A percentile compares a stretch with the other conserved stretches of the same genome.
phyloP scores from a whole-genome alignment of 2,797 vertebrate species.

The Hoplostethus mediterraneus region DNA sequence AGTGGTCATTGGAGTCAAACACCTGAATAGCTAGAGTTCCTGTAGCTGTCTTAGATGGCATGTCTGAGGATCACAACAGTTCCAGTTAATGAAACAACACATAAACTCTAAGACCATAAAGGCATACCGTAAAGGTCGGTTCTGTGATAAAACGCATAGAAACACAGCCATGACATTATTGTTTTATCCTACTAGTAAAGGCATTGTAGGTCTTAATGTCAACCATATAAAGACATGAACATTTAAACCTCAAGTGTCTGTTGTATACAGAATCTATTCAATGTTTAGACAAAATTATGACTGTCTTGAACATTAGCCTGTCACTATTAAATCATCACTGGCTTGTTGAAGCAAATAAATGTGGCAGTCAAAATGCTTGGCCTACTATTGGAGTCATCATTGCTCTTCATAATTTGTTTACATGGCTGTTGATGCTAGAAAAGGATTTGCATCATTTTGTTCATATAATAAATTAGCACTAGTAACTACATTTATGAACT shows the following conservation, averaged over 20 bases:
- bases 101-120: neutral
- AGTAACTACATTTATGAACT: neutral
- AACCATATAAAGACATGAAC: no score
- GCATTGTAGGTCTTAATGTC: no score
- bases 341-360: no score
- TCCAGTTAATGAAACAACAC: constrained; percentile 2
- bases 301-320: no score
- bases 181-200: no score
- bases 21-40: constrained; percentile 91
- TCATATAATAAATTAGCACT: neutral
- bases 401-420: neutral
- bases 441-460: neutral
- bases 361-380: no score
- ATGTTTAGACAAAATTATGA: no score
- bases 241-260: no score
- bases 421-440: neutral
- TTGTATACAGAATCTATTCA: no score
- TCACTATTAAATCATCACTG: no score
- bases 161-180: no score
- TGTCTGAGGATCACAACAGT: constrained; percentile 76
- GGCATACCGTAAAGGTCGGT: neutral
- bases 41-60: constrained; percentile 88
- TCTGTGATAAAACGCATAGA: neutral
- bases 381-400: no score
- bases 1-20: constrained; percentile 91